Conservation (phyloP, 2,113 vertebrate genomes). For the Bubalus kerabau region DNA sequence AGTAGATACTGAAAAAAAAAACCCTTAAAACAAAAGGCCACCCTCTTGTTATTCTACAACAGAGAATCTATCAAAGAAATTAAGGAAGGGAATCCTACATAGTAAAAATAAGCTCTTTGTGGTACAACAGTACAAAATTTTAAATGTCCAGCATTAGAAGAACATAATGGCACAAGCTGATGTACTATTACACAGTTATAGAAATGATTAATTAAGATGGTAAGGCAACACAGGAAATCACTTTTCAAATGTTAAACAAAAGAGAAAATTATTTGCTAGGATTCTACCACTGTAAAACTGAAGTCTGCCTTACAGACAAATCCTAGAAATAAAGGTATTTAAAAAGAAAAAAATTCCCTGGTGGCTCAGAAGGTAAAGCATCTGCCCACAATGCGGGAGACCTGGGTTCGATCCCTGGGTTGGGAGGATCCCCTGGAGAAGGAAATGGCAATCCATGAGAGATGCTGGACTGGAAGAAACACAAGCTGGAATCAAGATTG, state of each 20-base stretch:
- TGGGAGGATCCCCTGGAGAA: too few species aligned
- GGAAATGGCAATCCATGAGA: too few species aligned
- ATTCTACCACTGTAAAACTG: background rate
- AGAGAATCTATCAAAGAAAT: background rate
- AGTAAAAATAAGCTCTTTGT: background rate
- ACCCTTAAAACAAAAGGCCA: background rate
- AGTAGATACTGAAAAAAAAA: background rate
- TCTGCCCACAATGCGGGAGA: too few species aligned
- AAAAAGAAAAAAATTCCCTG: background rate
- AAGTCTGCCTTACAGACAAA: background rate
- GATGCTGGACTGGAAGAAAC: too few species aligned
- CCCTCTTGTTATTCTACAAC: background rate
- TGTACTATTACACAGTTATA: background rate
- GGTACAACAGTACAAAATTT: background rate
- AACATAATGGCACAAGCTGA: background rate
- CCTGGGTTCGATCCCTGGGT: too few species aligned
- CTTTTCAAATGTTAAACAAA: constrained; percentile 22
- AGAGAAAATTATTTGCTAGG: background rate
- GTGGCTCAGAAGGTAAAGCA: too few species aligned
- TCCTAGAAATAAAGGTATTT: background rate
- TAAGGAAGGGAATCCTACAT: background rate
- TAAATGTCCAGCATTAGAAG: background rate
- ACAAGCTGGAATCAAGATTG: too few species aligned
- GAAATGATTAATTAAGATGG: background rate
- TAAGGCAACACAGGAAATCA: background rate